Evolutionary conservation across 2,888 invertebrate genomes (phyloP), one percentile per base, ranked within the genome.

Genomic region (Nycteola revayana): DNA sequence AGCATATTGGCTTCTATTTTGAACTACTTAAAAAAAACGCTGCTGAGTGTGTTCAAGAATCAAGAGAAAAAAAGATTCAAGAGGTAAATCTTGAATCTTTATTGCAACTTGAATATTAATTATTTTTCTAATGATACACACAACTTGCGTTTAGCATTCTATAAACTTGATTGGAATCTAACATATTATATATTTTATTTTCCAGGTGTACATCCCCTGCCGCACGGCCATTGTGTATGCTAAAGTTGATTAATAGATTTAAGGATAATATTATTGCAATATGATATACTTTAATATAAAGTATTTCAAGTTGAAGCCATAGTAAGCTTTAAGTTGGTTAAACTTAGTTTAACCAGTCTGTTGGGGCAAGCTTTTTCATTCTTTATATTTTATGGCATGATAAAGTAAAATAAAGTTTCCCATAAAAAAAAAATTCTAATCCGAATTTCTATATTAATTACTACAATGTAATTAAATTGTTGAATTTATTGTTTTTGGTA

Each of bases 161-260:
- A n/a, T n/a, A n/a, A n/a, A n/a, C n/a, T n/a, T n/a, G n/a, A n/a
- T n/a, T n/a, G n/a, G n/a, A n/a, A n/a, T n/a, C n/a, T n/a, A n/a
- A n/a, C n/a, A n/a, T n/a, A n/a, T n/a, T n/a, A n/a, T 14, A 14
- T 14, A 9, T 55, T 51, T 63, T 54, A 52, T 48, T 90, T 90
- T 45, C n/a, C 84, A 93, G 93, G 90, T 93, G 1, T 95, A 95
- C 75, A 86, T 94, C 48, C 95, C 95, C 1, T 91, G 92, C 46
- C 91, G 95, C 57, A 93, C 94, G 40, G 94, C 92, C 1, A 89
- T 94, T 34, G 90, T 94, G 8, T 92, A 92, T 60, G 93, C 92
- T 9, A 58, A 56, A 56, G 32, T 46, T 1, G 31, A 54, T 49
- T 63, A 32, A 51, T 63, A 47, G 31, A 47, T 43, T 35, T 32